A percentile compares a stretch with the other conserved stretches of the same genome.
These are phyloP conservation scores for Lepidocolaptes lacrymiger DNA, from an alignment of 2,797 vertebrate species.

Conservation along the genomic window DNA sequence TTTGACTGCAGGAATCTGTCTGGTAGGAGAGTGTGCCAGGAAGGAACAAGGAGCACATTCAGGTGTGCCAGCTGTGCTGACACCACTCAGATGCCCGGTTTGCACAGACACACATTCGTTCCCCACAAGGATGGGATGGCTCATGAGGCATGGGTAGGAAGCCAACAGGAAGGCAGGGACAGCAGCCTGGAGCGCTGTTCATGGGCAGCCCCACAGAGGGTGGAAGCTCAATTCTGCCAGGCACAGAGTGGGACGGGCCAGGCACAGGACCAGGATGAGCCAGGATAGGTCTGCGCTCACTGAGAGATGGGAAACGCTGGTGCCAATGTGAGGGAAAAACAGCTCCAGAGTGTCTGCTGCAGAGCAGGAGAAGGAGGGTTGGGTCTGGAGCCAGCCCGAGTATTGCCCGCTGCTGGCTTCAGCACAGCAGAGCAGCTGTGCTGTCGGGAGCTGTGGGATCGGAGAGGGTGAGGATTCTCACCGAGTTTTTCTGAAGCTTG, in stretches of 20 bases:
- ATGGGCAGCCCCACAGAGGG: not conserved
- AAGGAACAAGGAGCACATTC: constrained; percentile 19
- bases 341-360: accelerated
- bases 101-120: accelerated
- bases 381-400: accelerated
- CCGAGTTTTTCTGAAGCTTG: not conserved
- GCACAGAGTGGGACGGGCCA: accelerated
- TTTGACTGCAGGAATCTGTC: constrained; percentile 7
- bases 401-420: not conserved
- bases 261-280: accelerated
- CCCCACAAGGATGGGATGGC: not conserved
- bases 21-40: not conserved
- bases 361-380: not conserved
- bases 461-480: not conserved
- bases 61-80: not conserved
- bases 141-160: accelerated
- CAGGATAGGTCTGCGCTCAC: accelerated
- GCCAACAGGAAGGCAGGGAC: not conserved
- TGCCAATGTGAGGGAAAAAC: not conserved
- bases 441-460: not conserved
- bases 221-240: not conserved
- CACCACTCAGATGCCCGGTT: not conserved
- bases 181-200: accelerated
- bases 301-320: not conserved
- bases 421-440: not conserved